Evolutionary conservation across 2,797 vertebrate genomes (phyloP), one percentile per base, ranked within the genome.

Genomic region (Brachyrhaphis roseni): DNA sequence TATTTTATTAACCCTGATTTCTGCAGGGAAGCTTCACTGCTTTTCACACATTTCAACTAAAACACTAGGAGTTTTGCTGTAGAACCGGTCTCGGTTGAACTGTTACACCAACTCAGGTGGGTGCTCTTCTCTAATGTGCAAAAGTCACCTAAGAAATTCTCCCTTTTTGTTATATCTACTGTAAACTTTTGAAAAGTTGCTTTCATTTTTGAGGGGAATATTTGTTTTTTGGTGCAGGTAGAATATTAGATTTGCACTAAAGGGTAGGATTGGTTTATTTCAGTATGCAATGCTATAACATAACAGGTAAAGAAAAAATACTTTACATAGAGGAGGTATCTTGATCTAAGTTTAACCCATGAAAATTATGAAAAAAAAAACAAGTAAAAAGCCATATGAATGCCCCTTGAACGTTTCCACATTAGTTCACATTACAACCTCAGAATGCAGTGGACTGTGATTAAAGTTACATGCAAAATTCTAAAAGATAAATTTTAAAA

Each of bases 1-100:
- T 85, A 89, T 88, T 88, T 89, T 85, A 90, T 89, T 86, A 88
- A 81, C 81, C 18, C 68, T 88, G 82, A 86, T 90, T 88, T 87
- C 62, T 87, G 79, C 74, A 0, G 88, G 85, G 88, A 89, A 87
- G 89, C 86, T 89, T 88, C 85, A 87, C 81, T 88, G 90, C 79
- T 62, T 74, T 80, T 28, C 78, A 43, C 68, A 71, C 68, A 45
- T 45, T 71, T 43, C 41, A 71, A 71, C 68, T 45, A 71, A 71
- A 71, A 71, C 41, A 71, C 68, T 71, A 41, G 39, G 68, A n/a
- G 23, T 16, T 45, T 71, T 45, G 12, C 23, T 71, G 68, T 71
- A 71, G 6, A 71, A 45, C 68, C 68, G n/a, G 68, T 45, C 41
- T 71, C 26, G 68, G 68, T 39, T 71, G 26, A 71, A 45, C 41